Conservation (phyloP, 2,888 invertebrate species). For the Hesperia comma region DNA sequence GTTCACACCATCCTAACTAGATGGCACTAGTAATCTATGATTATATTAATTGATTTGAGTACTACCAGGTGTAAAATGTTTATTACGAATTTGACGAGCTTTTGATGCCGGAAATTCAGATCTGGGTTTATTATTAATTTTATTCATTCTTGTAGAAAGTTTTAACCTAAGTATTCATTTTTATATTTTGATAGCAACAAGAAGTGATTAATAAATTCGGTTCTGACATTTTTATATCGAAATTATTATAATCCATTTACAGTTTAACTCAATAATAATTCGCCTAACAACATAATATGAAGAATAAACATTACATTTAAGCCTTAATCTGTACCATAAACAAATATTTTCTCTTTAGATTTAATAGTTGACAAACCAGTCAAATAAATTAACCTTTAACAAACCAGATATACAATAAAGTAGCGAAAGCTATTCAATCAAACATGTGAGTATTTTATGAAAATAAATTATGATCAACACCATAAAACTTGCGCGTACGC, state of each 20-base stretch:
- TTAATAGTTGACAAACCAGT: background rate
- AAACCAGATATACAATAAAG: background rate
- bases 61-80: no score
- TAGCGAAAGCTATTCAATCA: slow-evolving; percentile 20
- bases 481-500: slow-evolving; percentile 47
- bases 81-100: no score
- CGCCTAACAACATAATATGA: no score
- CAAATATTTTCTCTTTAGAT: background rate
- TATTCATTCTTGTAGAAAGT: no score
- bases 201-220: no score
- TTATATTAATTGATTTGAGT: background rate
- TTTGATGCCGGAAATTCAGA: no score
- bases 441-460: slow-evolving; percentile 22
- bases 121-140: no score
- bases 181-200: no score
- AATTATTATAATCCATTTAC: no score
- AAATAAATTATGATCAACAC: slow-evolving; percentile 28
- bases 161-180: no score
- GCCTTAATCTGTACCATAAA: background rate
- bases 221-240: no score
- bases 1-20: slow-evolving; percentile 53
- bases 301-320: no score
- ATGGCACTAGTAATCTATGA: slow-evolving; percentile 51
- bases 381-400: slow-evolving; percentile 22
- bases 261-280: background rate